These are phyloP conservation scores for Phymanthus crucifer DNA, from an alignment of 92 coral and sea anemone genomes.

Conservation along the genomic window DNA sequence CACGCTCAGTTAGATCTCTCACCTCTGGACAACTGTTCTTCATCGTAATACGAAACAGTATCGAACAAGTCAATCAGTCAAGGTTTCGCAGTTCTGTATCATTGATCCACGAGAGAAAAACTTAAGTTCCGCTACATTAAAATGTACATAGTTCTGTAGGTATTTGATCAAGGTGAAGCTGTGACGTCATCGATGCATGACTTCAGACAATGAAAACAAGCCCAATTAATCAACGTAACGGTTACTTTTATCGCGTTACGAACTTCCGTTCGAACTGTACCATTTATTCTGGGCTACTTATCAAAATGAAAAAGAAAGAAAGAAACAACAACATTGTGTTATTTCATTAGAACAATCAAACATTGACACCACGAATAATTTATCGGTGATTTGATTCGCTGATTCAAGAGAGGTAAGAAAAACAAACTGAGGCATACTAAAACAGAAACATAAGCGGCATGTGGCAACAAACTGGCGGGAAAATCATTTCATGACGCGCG, in stretches of 20 bases:
- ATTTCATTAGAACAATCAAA: no score
- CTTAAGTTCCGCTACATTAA: not conserved
- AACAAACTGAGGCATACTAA: no score
- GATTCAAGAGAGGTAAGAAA: no score
- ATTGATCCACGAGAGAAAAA: not conserved
- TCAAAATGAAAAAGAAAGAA: no score
- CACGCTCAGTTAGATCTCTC: not conserved
- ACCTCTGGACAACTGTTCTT: not conserved
- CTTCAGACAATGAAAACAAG: not conserved
- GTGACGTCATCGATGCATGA: not conserved
- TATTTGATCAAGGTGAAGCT: not conserved
- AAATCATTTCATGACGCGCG: no score
- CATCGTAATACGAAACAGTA: not conserved
- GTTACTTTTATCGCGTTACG: conserved; percentile 2
- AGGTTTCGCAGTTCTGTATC: not conserved
- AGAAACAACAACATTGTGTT: no score
- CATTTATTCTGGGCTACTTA: not conserved
- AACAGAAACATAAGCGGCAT: no score
- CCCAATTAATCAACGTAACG: not conserved
- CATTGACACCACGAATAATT: no score
- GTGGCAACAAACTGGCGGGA: no score
- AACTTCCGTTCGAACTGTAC: not conserved
- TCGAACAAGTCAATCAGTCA: not conserved
- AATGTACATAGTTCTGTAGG: not conserved
- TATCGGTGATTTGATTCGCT: no score